These are phyloP conservation scores for Galaxea fascicularis DNA, from an alignment of 92 coral and sea anemone species.

Conservation along the genomic window DNA sequence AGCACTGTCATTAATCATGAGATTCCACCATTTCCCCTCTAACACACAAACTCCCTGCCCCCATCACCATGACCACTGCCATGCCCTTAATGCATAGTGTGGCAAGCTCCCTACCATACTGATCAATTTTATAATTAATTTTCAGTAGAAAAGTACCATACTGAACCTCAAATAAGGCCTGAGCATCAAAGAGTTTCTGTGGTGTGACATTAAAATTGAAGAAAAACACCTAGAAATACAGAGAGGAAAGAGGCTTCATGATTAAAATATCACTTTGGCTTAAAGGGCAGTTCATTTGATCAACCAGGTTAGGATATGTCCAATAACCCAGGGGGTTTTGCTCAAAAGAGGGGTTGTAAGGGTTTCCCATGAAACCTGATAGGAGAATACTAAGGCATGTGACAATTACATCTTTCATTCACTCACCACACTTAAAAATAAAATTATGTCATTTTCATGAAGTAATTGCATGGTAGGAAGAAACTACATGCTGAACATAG, in stretches of 20 bases:
- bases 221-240: slow-evolving; percentile 74
- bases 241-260: background rate
- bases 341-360: no score
- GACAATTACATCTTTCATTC: no score
- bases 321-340: no score
- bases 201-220: slow-evolving; percentile 77
- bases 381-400: no score
- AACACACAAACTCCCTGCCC: background rate
- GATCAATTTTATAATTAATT: background rate
- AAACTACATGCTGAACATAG: no score
- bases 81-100: background rate
- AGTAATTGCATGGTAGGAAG: no score
- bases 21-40: background rate
- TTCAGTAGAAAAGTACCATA: background rate
- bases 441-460: no score
- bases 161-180: slow-evolving; percentile 67
- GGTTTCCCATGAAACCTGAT: no score
- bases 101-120: no score
- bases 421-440: no score
- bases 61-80: background rate
- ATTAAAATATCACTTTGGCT: no score
- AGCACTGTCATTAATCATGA: background rate
- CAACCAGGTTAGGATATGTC: no score
- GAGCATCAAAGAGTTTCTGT: slow-evolving; percentile 70
- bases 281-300: background rate